Base-by-base conservation (phyloP, 2,797 vertebrate genomes). In the Cichlasoma orientale region DNA sequence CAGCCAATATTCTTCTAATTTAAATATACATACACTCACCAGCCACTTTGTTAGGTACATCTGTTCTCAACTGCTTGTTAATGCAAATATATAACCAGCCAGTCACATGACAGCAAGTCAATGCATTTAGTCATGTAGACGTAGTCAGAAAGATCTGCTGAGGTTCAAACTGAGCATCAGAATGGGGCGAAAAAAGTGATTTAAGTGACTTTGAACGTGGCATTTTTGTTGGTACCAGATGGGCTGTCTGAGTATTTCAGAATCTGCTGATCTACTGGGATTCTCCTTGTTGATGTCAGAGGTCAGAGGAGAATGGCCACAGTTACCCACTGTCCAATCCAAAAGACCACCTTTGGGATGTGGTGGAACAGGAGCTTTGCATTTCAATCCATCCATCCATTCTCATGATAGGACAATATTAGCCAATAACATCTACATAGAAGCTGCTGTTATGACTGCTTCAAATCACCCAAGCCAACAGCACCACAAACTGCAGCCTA, bases 11-110 rank as follows among this genome's bases (percentile, higher is more conserved):
- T 36, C 33, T 36, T 36, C 3, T 2, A 7, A 36, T 38, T 38
- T 38, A 38, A 11, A 38, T 38, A 38, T 38, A 11, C 7, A 0
- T 2, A n/a, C n/a, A n/a, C n/a, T n/a, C n/a, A n/a, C n/a, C n/a
- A n/a, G n/a, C n/a, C n/a, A n/a, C n/a, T n/a, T n/a, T n/a, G n/a
- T 21, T 59, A 36, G 31, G 57, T 59, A 59, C 13, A 38, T 33
- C 23, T 61, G n/a, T 61, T 61, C 58, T 61, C 0, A 7, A 61
- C 33, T 38, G 33, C 33, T 61, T 2, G 1, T 23, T 61, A 61
- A 23, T 12, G 23, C 23, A 61, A 61, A 41, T 59, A 0, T n/a
- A n/a, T n/a, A n/a, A n/a, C n/a, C n/a, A n/a, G n/a, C n/a, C n/a
- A n/a, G n/a, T n/a, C n/a, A n/a, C n/a, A n/a, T n/a, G n/a, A n/a